Evolutionary conservation across 2,113 vertebrate genomes (phyloP).

Genomic region (Argyrosomus japonicus): DNA sequence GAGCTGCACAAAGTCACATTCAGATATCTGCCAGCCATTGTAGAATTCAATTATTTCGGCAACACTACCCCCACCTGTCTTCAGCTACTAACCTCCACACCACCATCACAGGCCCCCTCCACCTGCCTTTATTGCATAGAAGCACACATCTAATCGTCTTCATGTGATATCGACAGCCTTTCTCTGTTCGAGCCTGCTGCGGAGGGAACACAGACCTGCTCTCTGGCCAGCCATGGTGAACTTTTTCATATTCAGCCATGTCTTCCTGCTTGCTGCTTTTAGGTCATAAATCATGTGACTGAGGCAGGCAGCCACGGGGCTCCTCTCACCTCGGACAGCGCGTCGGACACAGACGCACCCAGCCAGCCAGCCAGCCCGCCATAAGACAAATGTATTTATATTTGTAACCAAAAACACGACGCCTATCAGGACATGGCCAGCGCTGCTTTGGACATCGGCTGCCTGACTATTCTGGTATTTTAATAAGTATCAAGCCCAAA

Average conservation of each 20-base stretch:
- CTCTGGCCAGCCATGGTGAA: slow-evolving; percentile 58
- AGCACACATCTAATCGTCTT: slow-evolving; percentile 59
- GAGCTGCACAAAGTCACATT: slow-evolving; percentile 88
- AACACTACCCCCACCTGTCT: slow-evolving; percentile 75
- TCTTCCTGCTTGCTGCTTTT: slow-evolving; percentile 54
- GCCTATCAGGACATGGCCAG: slow-evolving; percentile 82
- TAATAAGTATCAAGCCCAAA: slow-evolving; percentile 88
- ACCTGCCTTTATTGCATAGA: slow-evolving; percentile 43
- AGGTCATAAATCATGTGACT: slow-evolving; percentile 84
- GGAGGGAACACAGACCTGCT: slow-evolving; percentile 1
- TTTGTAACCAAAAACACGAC: slow-evolving; percentile 79
- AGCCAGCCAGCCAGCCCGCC: slow-evolving; percentile 63
- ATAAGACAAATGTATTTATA: slow-evolving; percentile 88
- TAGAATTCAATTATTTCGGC: slow-evolving; percentile 87
- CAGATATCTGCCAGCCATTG: slow-evolving; percentile 88
- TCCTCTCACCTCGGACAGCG: slow-evolving; percentile 79
- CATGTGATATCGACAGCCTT: slow-evolving; percentile 61
- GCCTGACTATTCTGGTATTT: slow-evolving; percentile 85
- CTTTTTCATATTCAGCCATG: slow-evolving; percentile 64
- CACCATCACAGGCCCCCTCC: slow-evolving; percentile 39
- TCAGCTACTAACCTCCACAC: slow-evolving; percentile 66
- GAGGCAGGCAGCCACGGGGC: slow-evolving; percentile 73
- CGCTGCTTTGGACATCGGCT: slow-evolving; percentile 74
- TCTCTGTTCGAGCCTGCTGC: slow-evolving; percentile 36
- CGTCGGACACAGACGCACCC: slow-evolving; percentile 66